Conservation (phyloP, 2,113 vertebrate genomes). For the Artemisiospiza belli region DNA sequence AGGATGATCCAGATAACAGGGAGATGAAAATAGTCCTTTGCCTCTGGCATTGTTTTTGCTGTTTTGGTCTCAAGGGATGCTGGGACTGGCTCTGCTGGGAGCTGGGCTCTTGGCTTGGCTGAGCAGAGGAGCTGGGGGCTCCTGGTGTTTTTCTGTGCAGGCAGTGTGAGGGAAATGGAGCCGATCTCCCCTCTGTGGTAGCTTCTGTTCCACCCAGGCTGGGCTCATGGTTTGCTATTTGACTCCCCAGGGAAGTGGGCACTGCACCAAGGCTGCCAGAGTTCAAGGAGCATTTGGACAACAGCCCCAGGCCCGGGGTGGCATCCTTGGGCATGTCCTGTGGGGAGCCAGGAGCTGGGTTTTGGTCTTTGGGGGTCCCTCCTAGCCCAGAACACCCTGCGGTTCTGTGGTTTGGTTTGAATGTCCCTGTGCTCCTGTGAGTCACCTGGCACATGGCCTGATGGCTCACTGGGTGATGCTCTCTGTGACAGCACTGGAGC, state of each 20-base stretch:
- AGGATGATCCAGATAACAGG: neutral
- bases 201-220: neutral
- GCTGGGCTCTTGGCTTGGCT: neutral
- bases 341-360: neutral
- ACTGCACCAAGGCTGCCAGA: neutral
- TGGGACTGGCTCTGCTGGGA: neutral
- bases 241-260: neutral
- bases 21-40: neutral
- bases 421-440: neutral
- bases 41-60: neutral
- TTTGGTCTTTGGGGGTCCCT: neutral
- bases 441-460: neutral
- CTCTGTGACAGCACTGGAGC: neutral
- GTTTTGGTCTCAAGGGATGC: neutral
- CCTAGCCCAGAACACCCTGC: neutral
- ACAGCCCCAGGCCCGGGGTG: neutral
- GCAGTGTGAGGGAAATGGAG: accelerated
- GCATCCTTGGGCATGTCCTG: neutral
- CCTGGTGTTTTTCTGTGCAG: neutral
- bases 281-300: neutral
- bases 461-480: neutral
- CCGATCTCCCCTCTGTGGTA: neutral
- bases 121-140: neutral
- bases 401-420: neutral
- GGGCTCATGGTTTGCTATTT: neutral